Base-by-base conservation (phyloP, 2,888 invertebrate genomes). In the Xanthia togata region DNA sequence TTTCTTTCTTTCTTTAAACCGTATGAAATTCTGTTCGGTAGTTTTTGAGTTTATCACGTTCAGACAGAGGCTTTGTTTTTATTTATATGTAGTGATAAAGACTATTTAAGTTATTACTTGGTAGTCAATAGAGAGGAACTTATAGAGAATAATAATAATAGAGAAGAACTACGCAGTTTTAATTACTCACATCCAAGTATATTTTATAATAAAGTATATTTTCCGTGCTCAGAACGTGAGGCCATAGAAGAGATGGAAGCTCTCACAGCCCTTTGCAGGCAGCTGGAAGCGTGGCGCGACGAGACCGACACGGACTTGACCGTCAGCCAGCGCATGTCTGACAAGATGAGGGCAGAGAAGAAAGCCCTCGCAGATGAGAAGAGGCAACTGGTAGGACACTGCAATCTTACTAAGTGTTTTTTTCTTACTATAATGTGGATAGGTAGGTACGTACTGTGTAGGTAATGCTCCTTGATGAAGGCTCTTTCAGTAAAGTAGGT, bases 301-400 rank as follows among this genome's bases (percentile, higher is more conserved):
- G 97, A 97, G 88, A 96, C 98, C 0, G 97, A 97, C 77, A 97
- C 97, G 0, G 97, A 97, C 78, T 92, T 98, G 72, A 95, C 96
- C 2, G 95, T 98, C 87, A 97, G 97, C 76, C 97, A 97, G 89
- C 96, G 97, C 83, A 97, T 98, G 90, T 97, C 97, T 0, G 97
- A 97, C 87, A 98, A 98, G 93, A 97, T 97, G 89, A 94, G 96
- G 63, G 94, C 95, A 17, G 97, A 97, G 88, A 97, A 97, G 89
- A 90, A 93, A 35, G 93, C 94, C 35, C 91, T 97, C 44, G 96
- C 97, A 0, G 96, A 97, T 62, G 97, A 97, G 88, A 97, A 97
- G 89, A 93, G 97, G 35, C 93, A 97, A 81, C 94, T 97, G 94
- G 97, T 97, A 89, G 80, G 88, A 38, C 35, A 23, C 17, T 35